Base-by-base conservation (phyloP, 2,888 invertebrate genomes). In the Dermolepida albohirtum region DNA sequence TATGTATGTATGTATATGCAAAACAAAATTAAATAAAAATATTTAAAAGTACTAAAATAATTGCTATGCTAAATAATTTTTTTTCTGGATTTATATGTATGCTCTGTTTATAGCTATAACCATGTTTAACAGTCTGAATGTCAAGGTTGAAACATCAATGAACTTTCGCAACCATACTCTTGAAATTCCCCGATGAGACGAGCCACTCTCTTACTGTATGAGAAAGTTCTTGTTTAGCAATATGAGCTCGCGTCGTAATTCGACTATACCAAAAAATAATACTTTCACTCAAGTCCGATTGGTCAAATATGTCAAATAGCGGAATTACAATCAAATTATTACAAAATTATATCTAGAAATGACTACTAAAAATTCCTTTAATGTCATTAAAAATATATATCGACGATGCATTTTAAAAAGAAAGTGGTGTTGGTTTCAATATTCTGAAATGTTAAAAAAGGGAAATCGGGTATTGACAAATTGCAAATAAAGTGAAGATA, bases 261-360 rank as follows among this genome's bases (percentile, higher is more conserved):
- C 44, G 43, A 57, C 22, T 22, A 22, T 22, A 22, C 43, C 43
- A 44, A 57, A 44, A 57, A 12, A 27, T 41, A 4, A 11, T 57
- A 57, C 57, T 57, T 57, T 57, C 57, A 57, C 57, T 44, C 0
- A 57, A 44, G 43, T 57, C 14, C 43, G 44, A 57, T 57, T 11
- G 12, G 17, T 12, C 27, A 57, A 6, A 5, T 34, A 34, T 34
- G n/a, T 57, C 57, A 29, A 44, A 40, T n/a, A 41, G 6, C 16
- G 1, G 55, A 47, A 47, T 14, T 14, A 47, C 5, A 47, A 5
- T 47, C 5, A 2, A 47, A 47, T 47, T 6, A 34, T 8, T 8
- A 34, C 14, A n/a, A 47, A 47, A 14, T 17, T 12, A 47, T 8
- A 47, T 14, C 5, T 47, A 1, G 14, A 47, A 8, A 34, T 34